Conservation (phyloP, 2,888 invertebrate species). For the Heliconius cydno region DNA sequence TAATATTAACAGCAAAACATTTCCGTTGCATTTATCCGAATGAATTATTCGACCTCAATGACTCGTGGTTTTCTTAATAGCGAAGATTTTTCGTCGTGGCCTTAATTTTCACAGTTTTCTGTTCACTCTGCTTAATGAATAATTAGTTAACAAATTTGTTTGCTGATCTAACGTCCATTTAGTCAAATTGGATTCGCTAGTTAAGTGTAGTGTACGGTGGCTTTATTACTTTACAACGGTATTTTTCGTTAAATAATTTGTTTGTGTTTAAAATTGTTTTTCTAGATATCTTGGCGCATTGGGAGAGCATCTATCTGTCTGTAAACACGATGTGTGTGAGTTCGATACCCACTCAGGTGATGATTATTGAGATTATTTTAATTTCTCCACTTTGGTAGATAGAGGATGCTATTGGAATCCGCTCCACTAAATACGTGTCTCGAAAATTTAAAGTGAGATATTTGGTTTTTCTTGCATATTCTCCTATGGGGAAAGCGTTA, state of each 20-base stretch:
- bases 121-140: conserved; percentile 42
- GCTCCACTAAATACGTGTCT: too few species aligned
- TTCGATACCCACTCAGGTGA: too few species aligned
- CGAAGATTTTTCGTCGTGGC: conserved; percentile 30
- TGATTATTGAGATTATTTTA: too few species aligned
- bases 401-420: too few species aligned
- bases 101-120: conserved; percentile 39
- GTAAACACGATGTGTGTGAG: too few species aligned
- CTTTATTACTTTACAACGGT: conserved; percentile 12
- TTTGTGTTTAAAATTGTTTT: neutral
- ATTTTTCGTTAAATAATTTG: neutral
- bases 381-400: too few species aligned
- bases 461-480: too few species aligned
- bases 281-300: too few species aligned
- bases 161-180: conserved; percentile 51
- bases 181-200: conserved; percentile 50
- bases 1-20: neutral
- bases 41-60: conserved; percentile 22
- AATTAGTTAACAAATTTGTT: conserved; percentile 56
- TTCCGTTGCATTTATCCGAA: conserved; percentile 7
- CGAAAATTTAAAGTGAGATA: too few species aligned
- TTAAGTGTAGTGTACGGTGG: conserved; percentile 25
- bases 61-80: conserved; percentile 23
- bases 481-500: too few species aligned
- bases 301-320: too few species aligned